These are phyloP conservation scores for Gallinago paraguaiae DNA, from an alignment of 2,113 vertebrate genomes.

Conservation along the genomic window DNA sequence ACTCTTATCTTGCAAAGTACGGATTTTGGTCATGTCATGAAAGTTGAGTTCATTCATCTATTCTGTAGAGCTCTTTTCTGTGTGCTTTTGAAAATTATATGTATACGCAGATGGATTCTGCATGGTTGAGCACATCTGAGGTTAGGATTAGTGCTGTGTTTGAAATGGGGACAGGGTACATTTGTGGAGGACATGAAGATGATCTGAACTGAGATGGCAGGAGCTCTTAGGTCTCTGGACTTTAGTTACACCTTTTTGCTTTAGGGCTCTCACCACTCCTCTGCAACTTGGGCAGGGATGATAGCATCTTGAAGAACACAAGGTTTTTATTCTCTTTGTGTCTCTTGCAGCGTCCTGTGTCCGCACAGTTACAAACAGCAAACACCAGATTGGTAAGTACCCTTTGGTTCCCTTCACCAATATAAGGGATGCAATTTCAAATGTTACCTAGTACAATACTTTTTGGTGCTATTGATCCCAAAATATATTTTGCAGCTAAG, in stretches of 20 bases:
- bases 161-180: neutral
- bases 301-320: neutral
- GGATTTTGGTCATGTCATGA: neutral
- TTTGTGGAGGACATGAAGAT: neutral
- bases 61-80: neutral
- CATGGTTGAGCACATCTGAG: neutral
- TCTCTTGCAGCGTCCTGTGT: slow-evolving; percentile 76
- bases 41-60: neutral
- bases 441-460: neutral
- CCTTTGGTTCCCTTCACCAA: neutral
- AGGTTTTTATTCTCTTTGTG: slow-evolving; percentile 59
- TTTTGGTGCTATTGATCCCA: neutral
- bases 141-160: neutral
- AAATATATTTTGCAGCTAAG: neutral
- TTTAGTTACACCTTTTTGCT: neutral
- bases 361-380: slow-evolving; percentile 69
- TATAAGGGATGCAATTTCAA: neutral
- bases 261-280: neutral
- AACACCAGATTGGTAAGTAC: slow-evolving; percentile 73
- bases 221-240: neutral
- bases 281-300: neutral
- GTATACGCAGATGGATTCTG: neutral
- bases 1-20: neutral
- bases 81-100: neutral
- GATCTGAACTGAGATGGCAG: neutral